Evolutionary conservation across 2,113 vertebrate genomes (phyloP), one percentile per base, ranked within the genome.

Genomic region (Oreochromis spilurus): DNA sequence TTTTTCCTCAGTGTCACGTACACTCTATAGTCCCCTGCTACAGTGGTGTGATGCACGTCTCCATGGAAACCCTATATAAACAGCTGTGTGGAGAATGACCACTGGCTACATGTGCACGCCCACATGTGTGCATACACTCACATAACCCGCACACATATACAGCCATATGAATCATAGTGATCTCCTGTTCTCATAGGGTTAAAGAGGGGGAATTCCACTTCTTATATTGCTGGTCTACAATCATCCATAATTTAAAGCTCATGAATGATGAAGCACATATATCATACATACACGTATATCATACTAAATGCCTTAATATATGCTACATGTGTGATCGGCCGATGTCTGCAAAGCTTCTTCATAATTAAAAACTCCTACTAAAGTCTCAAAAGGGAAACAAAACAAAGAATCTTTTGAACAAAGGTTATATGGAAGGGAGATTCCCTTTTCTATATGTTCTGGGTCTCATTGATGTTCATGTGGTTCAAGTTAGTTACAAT

Each of bases 151-250:
- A 89, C 81, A 84, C 77, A 84, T 84, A 83, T 78, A 9, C 57
- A 83, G 79, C 52, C 80, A 62, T 52, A 91, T 85, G 85, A 92
- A 91, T 85, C 86, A 85, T 7, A 31, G 81, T 29, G 67, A 92
- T 88, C 62, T 72, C 78, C 77, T 86, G 65, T 65, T 88, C 84
- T 87, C 77, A 82, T 54, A 19, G 81, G 85, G 82, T 90, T 90
- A 83, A 91, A 87, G 85, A 93, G 6, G 94, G 95, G 95, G 89
- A 92, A 90, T 95, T 95, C 95, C 95, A 87, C 82, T 79, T 85
- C 52, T 79, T 80, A 75, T 17, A 89, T 80, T 24, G 72, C 65
- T 90, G 84, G 11, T 79, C 84, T 82, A 83, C 58, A 79, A 43
- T 88, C 82, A 88, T 77, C n/a, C 72, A 45, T 86, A 83, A 91